These are phyloP conservation scores for Scalopus aquaticus DNA, from an alignment of 2,113 vertebrate species.

Conservation along the genomic window DNA sequence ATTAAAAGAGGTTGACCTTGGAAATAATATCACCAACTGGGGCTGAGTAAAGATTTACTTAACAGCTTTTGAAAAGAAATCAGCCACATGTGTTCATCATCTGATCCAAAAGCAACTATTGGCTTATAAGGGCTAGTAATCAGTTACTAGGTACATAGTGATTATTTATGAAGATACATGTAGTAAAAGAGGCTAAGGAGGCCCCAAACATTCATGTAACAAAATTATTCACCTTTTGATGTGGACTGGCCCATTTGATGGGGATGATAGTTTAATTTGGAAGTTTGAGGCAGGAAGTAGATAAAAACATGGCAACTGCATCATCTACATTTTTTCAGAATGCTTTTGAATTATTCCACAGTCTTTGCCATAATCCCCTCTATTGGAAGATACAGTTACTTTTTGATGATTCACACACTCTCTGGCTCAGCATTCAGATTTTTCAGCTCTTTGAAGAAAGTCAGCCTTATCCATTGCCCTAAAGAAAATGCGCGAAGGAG, in stretches of 20 bases:
- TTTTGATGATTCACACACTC: not conserved
- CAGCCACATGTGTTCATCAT: not conserved
- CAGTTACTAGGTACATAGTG: not conserved
- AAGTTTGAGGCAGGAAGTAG: not conserved
- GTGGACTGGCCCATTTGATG: not conserved
- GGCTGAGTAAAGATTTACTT: not conserved
- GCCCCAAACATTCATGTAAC: not conserved
- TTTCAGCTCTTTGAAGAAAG: not conserved
- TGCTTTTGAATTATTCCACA: not conserved
- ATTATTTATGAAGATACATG: not conserved
- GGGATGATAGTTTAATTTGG: not conserved
- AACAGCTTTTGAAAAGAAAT: not conserved
- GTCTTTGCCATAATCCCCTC: not conserved
- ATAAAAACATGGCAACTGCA: not conserved
- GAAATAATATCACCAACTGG: not conserved
- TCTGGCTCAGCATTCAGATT: not conserved
- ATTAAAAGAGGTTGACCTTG: not conserved
- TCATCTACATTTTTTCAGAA: not conserved
- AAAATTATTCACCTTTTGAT: not conserved
- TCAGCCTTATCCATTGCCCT: not conserved
- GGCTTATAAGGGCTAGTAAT: not conserved
- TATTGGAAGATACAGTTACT: not conserved
- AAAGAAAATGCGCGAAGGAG: not conserved
- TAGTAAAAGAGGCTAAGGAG: not conserved
- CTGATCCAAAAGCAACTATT: not conserved